Evolutionary conservation across 1,140 invertebrate genomes (phyloP).

Genomic region (Ceratosolen solmsi): DNA sequence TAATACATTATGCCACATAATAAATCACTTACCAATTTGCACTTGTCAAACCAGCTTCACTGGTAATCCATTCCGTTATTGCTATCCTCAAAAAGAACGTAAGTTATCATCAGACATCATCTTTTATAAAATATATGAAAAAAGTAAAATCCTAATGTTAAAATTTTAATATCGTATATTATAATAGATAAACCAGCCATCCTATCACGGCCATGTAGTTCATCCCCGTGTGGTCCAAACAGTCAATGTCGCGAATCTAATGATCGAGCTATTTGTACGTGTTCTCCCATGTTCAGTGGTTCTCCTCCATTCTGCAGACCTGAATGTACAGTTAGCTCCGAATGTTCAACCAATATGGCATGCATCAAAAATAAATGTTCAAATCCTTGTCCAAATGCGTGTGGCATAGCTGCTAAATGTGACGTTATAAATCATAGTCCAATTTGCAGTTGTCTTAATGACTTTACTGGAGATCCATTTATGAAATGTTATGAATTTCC

Average conservation of each 20-base stretch:
- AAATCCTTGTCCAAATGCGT: slow-evolving; percentile 86
- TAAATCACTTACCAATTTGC: slow-evolving; percentile 84
- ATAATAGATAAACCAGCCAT: slow-evolving; percentile 34
- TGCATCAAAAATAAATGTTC: slow-evolving; percentile 86
- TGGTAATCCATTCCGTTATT: slow-evolving; percentile 79
- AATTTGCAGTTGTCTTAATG: slow-evolving; percentile 78
- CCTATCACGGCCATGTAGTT: slow-evolving; percentile 70
- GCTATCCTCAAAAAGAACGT: slow-evolving; percentile 46
- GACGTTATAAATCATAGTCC: slow-evolving; percentile 78
- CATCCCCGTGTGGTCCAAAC: slow-evolving; percentile 77
- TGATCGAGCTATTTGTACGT: slow-evolving; percentile 82
- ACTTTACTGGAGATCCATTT: slow-evolving; percentile 81
- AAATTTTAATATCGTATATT: too few relatives aligned
- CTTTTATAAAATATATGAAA: neutral
- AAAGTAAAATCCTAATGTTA: too few relatives aligned
- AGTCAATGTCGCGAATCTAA: slow-evolving; percentile 74
- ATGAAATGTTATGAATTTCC: slow-evolving; percentile 78
- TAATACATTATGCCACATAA: slow-evolving; percentile 81
- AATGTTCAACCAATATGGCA: slow-evolving; percentile 81
- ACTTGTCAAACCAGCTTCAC: slow-evolving; percentile 78
- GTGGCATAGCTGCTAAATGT: slow-evolving; percentile 84
- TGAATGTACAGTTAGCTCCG: slow-evolving; percentile 85
- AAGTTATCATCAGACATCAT: neutral
- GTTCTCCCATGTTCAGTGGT: slow-evolving; percentile 81
- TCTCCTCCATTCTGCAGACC: slow-evolving; percentile 83